Percentiles rank a stretch among this genome's conserved stretches.
Conservation (phyloP, 2,888 invertebrate genomes). For the Leucophora obtusa region DNA sequence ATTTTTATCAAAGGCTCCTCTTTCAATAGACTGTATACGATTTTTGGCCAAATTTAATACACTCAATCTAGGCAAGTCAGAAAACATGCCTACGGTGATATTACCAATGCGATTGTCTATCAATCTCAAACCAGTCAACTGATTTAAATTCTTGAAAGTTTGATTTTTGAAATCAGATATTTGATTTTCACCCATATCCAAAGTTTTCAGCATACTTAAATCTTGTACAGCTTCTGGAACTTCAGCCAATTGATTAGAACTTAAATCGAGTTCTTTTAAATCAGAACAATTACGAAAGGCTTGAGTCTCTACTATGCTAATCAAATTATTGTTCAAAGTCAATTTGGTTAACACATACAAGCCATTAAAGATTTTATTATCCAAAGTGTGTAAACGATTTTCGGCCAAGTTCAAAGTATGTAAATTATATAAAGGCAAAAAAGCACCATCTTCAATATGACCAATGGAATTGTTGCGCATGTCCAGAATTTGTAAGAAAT, state of each 20-base stretch:
- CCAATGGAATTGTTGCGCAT: slow-evolving; percentile 92
- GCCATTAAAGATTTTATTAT: slow-evolving; percentile 89
- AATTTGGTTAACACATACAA: slow-evolving; percentile 90
- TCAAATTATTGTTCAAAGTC: slow-evolving; percentile 90
- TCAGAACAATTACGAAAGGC: slow-evolving; percentile 93
- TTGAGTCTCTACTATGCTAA: slow-evolving; percentile 87
- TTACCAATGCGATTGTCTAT: slow-evolving; percentile 94
- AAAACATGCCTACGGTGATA: slow-evolving; percentile 90
- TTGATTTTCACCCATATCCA: slow-evolving; percentile 95
- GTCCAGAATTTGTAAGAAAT: slow-evolving; percentile 91
- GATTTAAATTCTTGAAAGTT: slow-evolving; percentile 90
- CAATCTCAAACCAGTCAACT: slow-evolving; percentile 90
- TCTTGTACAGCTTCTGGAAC: slow-evolving; percentile 91
- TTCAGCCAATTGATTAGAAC: slow-evolving; percentile 89
- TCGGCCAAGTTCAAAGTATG: slow-evolving; percentile 93
- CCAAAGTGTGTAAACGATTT: slow-evolving; percentile 89
- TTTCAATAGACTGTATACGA: slow-evolving; percentile 90
- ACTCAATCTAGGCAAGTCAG: slow-evolving; percentile 90
- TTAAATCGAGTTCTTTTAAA: slow-evolving; percentile 91
- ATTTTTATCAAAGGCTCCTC: slow-evolving; percentile 90
- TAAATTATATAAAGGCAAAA: slow-evolving; percentile 91
- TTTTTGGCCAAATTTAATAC: slow-evolving; percentile 94
- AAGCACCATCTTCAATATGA: slow-evolving; percentile 93
- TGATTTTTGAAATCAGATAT: slow-evolving; percentile 90
- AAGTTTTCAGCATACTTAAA: slow-evolving; percentile 89